These are phyloP conservation scores for Morus bassanus DNA, from an alignment of 2,797 vertebrate species.

Conservation along the genomic window DNA sequence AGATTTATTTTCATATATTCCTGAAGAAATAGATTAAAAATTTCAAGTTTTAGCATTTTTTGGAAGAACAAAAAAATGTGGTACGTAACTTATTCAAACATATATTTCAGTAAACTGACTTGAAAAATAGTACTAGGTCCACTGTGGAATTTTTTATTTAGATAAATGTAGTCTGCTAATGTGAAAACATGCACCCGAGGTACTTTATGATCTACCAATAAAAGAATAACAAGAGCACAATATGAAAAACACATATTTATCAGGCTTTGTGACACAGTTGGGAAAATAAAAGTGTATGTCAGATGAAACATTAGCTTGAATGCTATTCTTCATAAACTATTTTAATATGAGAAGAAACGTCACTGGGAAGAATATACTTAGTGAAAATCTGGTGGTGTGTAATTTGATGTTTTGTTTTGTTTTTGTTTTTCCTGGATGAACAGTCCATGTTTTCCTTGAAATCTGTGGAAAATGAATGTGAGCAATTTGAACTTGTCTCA, in stretches of 20 bases:
- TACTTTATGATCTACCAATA: background rate
- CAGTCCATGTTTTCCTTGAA: constrained; percentile 38
- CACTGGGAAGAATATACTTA: background rate
- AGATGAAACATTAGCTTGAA: background rate
- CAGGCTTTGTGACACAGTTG: constrained; percentile 42
- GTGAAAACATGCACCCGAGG: background rate
- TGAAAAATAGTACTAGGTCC: background rate
- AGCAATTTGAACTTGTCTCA: background rate
- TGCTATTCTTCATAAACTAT: background rate
- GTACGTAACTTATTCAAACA: background rate
- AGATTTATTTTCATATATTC: background rate
- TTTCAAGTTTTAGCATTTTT: background rate
- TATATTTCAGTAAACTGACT: background rate
- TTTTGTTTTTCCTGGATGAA: background rate
- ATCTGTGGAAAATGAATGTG: constrained; percentile 2
- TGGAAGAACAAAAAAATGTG: background rate
- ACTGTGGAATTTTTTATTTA: background rate
- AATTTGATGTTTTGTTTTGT: background rate
- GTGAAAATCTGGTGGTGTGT: background rate
- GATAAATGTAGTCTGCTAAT: background rate
- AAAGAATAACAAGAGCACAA: background rate
- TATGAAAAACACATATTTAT: background rate
- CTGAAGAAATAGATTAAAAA: background rate
- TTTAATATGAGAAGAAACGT: background rate
- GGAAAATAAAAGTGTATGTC: background rate